Percentiles rank a stretch among this genome's conserved stretches.
Evolutionary conservation across 2,113 vertebrate species (phyloP).

Genomic region (Desmodus rotundus): DNA sequence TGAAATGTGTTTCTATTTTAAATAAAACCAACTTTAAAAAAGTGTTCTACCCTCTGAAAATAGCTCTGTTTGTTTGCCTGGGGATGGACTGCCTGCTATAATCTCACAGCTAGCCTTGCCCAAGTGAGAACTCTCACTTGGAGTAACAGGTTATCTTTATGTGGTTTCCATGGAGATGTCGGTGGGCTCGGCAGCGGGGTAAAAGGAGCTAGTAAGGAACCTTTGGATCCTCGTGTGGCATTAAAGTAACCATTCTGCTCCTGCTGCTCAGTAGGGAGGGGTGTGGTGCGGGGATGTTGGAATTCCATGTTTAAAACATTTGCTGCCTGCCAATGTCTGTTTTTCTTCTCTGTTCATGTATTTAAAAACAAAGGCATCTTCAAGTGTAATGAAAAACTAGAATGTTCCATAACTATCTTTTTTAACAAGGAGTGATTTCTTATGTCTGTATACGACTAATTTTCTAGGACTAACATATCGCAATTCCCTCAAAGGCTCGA

Average conservation of each 20-base stretch:
- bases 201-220: background rate
- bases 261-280: background rate
- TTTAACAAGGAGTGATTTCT: conserved; percentile 20
- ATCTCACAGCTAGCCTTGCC: background rate
- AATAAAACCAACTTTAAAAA: conserved; percentile 48
- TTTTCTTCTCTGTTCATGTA: conserved; percentile 34
- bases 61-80: background rate
- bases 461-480: background rate
- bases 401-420: background rate
- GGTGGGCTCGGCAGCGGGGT: background rate
- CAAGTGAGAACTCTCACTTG: background rate
- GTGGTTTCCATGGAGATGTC: background rate
- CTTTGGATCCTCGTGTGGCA: background rate
- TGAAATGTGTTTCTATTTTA: conserved; percentile 65
- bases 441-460: background rate
- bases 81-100: background rate
- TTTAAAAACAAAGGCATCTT: conserved; percentile 54
- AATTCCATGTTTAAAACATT: conserved; percentile 19
- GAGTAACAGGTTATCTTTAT: conserved; percentile 2
- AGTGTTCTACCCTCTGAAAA: conserved; percentile 47
- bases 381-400: background rate
- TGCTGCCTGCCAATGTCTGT: conserved; percentile 27
- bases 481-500: background rate
- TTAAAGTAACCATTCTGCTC: background rate
- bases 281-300: background rate